These are phyloP conservation scores for Samia ricini DNA, from an alignment of 1,140 invertebrate species.

Conservation along the genomic window DNA sequence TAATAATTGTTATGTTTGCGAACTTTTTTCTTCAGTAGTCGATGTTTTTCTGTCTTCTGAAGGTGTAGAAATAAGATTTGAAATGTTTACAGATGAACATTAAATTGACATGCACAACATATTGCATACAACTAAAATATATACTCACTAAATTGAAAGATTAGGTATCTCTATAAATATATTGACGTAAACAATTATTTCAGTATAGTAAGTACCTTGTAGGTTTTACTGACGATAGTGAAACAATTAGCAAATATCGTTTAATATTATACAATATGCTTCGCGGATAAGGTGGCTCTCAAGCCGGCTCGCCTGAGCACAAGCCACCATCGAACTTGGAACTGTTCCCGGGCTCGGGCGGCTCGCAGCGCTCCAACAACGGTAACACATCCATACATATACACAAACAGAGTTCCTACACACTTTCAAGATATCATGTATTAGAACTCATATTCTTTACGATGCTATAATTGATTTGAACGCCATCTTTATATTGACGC, in stretches of 20 bases:
- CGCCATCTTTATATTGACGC: too few relatives aligned
- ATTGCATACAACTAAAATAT: neutral
- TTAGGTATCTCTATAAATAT: too few relatives aligned
- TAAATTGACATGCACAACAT: constrained; percentile 27
- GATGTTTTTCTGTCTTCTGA: constrained; percentile 27
- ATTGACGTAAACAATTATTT: too few relatives aligned
- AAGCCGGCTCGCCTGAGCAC: constrained; percentile 83
- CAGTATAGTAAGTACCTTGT: neutral
- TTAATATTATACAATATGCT: constrained; percentile 21
- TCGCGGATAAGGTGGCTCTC: constrained; percentile 82
- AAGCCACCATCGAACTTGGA: constrained; percentile 84
- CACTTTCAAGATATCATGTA: neutral
- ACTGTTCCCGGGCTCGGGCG: constrained; percentile 81
- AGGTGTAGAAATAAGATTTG: constrained; percentile 17
- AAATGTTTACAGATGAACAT: constrained; percentile 12
- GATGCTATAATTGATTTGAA: neutral
- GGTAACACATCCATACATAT: constrained; percentile 73
- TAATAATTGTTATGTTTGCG: neutral
- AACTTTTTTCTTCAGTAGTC: constrained; percentile 18
- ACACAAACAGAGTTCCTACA: neutral
- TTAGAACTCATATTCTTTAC: neutral
- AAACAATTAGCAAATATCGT: too few relatives aligned
- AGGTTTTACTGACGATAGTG: too few relatives aligned
- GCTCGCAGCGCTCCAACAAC: constrained; percentile 84
- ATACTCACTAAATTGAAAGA: neutral